Evolutionary conservation across 2,888 invertebrate species (phyloP).

Genomic region (Mimachlamys varia): DNA sequence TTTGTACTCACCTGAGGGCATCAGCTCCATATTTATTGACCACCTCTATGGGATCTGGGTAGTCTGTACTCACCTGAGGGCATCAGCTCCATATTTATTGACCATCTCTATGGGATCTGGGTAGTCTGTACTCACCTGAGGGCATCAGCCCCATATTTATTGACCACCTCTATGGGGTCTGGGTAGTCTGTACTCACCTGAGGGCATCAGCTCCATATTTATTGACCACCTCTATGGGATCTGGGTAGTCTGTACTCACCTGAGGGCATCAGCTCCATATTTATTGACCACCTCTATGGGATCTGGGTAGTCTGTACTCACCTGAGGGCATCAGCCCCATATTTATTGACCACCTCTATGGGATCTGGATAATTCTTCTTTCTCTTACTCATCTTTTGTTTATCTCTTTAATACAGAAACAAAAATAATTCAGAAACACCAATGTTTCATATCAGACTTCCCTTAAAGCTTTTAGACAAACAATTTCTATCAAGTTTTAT

Average conservation of each 20-base stretch:
- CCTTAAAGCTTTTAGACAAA: too few species aligned
- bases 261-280: too few species aligned
- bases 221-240: too few species aligned
- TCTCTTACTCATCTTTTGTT: constrained; percentile 99
- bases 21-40: too few species aligned
- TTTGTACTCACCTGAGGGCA: too few species aligned
- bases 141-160: constrained; percentile 98
- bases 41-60: not conserved
- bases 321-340: constrained; percentile 97
- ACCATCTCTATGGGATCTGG: too few species aligned
- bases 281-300: too few species aligned
- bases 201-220: too few species aligned
- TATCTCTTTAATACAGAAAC: constrained; percentile 86
- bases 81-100: too few species aligned
- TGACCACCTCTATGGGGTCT: constrained; percentile 93
- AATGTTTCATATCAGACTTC: not conserved
- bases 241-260: not conserved
- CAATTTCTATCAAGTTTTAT: too few species aligned
- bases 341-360: constrained; percentile 91
- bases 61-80: not conserved
- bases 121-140: constrained; percentile 84
- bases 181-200: constrained; percentile 89
- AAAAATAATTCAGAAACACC: too few species aligned
- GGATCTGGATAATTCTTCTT: constrained; percentile 99
- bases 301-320: constrained; percentile 52